Evolutionary conservation across 2,113 vertebrate genomes (phyloP).

Genomic region (Ondatra zibethicus): DNA sequence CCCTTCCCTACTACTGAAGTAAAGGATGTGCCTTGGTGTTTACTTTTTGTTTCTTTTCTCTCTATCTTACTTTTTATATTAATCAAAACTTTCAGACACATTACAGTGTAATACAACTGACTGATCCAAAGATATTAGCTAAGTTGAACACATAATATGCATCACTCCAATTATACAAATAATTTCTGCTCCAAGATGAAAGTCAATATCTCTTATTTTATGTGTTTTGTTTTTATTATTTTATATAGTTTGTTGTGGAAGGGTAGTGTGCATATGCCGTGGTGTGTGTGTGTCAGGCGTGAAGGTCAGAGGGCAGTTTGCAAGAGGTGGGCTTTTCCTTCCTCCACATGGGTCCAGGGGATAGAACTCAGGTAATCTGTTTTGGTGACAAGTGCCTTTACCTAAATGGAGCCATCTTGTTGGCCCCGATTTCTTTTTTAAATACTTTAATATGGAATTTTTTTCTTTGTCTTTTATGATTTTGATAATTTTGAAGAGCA

Average conservation of each 20-base stretch:
- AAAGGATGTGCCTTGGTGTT: neutral
- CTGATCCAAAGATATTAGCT: slow-evolving; percentile 22
- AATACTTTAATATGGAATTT: neutral
- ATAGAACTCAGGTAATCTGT: neutral
- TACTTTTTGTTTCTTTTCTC: neutral
- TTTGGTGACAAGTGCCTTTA: neutral
- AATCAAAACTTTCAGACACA: neutral
- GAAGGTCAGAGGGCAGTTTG: neutral
- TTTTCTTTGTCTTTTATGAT: slow-evolving; percentile 36
- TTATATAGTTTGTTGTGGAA: neutral
- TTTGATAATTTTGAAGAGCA: slow-evolving; percentile 10
- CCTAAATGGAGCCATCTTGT: neutral
- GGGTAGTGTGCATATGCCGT: neutral
- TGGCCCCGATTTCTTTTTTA: neutral
- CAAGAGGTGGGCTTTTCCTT: neutral
- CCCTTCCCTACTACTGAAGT: neutral
- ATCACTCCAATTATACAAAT: neutral
- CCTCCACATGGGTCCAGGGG: neutral
- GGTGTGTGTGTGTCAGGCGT: neutral
- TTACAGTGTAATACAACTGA: neutral
- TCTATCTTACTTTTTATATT: neutral
- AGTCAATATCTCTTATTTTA: neutral
- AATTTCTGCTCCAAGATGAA: neutral
- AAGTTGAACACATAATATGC: neutral
- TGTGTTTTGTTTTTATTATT: slow-evolving; percentile 3